Base-by-base conservation (phyloP, 2,113 vertebrate genomes). In the Garra rufa region DNA sequence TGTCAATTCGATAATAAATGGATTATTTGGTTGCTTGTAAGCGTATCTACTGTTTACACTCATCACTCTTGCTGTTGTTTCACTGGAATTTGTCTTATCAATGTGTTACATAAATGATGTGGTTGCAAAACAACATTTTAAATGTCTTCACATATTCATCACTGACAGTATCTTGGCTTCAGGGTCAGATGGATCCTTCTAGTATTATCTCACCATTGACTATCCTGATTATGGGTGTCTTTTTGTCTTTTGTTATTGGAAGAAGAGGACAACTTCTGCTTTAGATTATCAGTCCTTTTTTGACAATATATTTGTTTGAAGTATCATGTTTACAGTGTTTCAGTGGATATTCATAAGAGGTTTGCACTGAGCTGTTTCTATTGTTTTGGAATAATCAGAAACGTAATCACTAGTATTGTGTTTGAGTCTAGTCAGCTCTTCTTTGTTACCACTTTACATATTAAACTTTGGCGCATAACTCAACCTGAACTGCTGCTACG, bases 81-180 rank as follows among this genome's bases (percentile, higher is more conserved):
- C 28, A 70, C 0, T 71, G 48, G 76, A 84, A 78, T 84, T 43
- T 52, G 30, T 59, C 15, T 76, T 70, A 84, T 87, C 76, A 81
- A 70, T 59, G 30, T 75, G 61, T 46, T 57, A 24, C 46, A 79
- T 28, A 78, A 73, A 63, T n/a, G 1, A 76, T 28, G 14, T 63
- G 48, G 24, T 77, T 44, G 9, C 38, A 59, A 14, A 78, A 79
- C 34, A 77, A 34, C 15, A 76, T 52, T 52, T 76, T 34, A 70
- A 82, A 76, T 76, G 19, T 70, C 59, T 70, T 82, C 17, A 71
- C 55, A 24, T 78, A 74, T 67, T 52, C 67, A 80, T 59, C 55
- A 34, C 43, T 71, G 41, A 30, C 50, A 75, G 55, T 73, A 38
- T 81, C 76, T 81, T 84, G 70, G 76, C 82, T 34, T 30, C 67